Base-by-base conservation (phyloP, 2,888 invertebrate genomes). In the Trachelus troglodyta region DNA sequence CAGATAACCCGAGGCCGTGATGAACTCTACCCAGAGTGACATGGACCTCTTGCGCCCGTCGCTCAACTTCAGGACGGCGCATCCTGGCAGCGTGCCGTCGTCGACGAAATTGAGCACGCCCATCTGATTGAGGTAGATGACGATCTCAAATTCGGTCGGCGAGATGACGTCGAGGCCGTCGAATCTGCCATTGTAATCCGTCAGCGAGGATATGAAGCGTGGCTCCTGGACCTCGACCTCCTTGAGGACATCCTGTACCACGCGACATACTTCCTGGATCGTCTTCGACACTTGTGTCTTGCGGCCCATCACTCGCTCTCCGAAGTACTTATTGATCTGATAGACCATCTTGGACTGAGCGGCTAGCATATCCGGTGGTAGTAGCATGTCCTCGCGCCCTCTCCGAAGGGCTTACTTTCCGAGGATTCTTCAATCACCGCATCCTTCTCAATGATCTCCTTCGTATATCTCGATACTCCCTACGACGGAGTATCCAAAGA, bases 11-110 rank as follows among this genome's bases (percentile, higher is more conserved):
- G 97, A 97, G 6, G 98, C 98, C 0, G 98, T 98, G 89, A 98
- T 98, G 93, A 98, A 98, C 92, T 98, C 98, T 74, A 98, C 98
- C 98, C 98, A 98, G 9, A 98, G 93, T 0, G 98, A 98, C 98
- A 98, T 98, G 86, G 98, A 98, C 74, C 98, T 94, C 91, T 98
- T 98, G 82, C 98, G 94, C 79, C 98, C 98, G 93, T 98, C 98
- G 93, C 97, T 97, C 75, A 98, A 93, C 92, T 98, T 98, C 69
- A 98, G 93, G 73, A 98, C 98, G 31, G 98, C 98, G 92, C 98
- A 98, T n/a, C 98, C 98, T 0, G 97, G 97, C 84, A 97, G 92
- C 0, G 97, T 96, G 2, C 98, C 98, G 91, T 98, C 98, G 92
- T 99, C 98, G 78, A 98, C 98, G 90, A 98, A 98, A 92, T 98